A percentile compares a stretch with the other conserved stretches of the same genome.
phyloP scores from a whole-genome alignment of 2,888 invertebrate species.

The Psylliodes chrysocephalus region DNA sequence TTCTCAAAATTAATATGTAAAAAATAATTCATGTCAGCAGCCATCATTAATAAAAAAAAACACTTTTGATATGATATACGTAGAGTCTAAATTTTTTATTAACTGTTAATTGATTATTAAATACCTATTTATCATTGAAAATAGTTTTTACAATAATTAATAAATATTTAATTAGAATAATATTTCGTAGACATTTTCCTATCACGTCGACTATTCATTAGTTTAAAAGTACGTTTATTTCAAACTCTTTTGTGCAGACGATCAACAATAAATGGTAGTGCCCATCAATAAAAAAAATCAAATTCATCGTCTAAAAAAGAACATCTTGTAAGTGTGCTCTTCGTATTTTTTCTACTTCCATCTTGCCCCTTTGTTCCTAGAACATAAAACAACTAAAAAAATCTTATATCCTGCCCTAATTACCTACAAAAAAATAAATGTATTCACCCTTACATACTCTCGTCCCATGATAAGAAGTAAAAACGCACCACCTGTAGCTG shows the following conservation, averaged over 20 bases:
- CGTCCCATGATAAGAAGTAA: slow-evolving; percentile 39
- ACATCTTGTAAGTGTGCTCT: slow-evolving; percentile 39
- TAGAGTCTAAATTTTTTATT: too few relatives aligned
- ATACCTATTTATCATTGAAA: too few relatives aligned
- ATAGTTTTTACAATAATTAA: too few relatives aligned
- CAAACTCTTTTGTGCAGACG: background rate
- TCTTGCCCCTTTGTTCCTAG: slow-evolving; percentile 28
- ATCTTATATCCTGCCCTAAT: slow-evolving; percentile 43
- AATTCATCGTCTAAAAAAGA: slow-evolving; percentile 28
- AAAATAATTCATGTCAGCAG: too few relatives aligned
- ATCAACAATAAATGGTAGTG: slow-evolving; percentile 18
- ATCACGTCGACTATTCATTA: slow-evolving; percentile 22
- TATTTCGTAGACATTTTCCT: too few relatives aligned
- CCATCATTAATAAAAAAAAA: too few relatives aligned
- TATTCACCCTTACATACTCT: slow-evolving; percentile 36
- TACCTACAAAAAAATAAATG: slow-evolving; percentile 38
- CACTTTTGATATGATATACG: too few relatives aligned
- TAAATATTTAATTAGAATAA: too few relatives aligned
- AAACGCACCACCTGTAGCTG: slow-evolving; percentile 50
- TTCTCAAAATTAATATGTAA: too few relatives aligned
- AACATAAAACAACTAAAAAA: slow-evolving; percentile 37
- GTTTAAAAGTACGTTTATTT: background rate
- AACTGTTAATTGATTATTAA: too few relatives aligned
- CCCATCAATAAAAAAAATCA: slow-evolving; percentile 11
- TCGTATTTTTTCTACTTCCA: slow-evolving; percentile 31